These are phyloP conservation scores for Arctocebus calabarensis DNA, from an alignment of 2,797 vertebrate genomes.

Conservation along the genomic window DNA sequence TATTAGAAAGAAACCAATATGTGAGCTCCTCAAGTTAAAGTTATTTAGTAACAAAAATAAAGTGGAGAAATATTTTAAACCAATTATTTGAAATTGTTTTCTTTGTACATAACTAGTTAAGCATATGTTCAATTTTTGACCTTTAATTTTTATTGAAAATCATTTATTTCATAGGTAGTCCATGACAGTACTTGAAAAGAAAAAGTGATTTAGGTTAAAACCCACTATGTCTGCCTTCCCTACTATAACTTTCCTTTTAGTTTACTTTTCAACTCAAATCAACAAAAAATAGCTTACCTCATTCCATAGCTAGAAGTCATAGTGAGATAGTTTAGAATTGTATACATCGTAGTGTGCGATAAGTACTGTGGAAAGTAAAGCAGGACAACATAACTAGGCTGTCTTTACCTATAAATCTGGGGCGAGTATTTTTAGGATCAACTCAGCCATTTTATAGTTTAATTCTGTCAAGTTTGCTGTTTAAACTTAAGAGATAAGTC, in stretches of 20 bases:
- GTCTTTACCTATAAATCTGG: not conserved
- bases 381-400: not conserved
- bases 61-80: not conserved
- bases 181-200: not conserved
- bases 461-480: not conserved
- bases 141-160: slow-evolving; percentile 34
- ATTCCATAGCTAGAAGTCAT: not conserved
- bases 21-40: not conserved
- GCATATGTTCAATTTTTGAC: not conserved
- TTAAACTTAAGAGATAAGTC: not conserved
- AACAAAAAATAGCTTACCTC: not conserved
- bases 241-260: not conserved
- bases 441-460: not conserved
- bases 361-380: not conserved
- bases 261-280: not conserved
- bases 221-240: not conserved
- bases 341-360: not conserved
- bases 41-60: not conserved
- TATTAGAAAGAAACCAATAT: not conserved
- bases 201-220: not conserved
- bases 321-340: not conserved
- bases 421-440: not conserved
- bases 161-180: not conserved
- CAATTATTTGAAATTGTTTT: slow-evolving; percentile 27
- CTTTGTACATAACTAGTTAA: not conserved